These are phyloP conservation scores for Dolichallabes microphthalmus DNA, from an alignment of 2,113 vertebrate species.

Conservation along the genomic window DNA sequence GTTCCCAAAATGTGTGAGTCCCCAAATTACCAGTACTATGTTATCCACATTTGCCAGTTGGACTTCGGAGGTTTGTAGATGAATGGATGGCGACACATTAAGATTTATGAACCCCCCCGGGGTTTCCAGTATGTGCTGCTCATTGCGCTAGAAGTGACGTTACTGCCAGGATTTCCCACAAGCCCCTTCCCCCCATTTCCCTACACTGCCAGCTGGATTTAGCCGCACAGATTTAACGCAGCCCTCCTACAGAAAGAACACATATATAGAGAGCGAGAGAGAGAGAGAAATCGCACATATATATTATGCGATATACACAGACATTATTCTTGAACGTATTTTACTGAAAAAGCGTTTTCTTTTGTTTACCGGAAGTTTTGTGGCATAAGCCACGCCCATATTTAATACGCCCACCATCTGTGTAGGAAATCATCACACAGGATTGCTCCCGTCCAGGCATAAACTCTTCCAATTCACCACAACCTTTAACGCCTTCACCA, in stretches of 20 bases:
- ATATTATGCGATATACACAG: no score
- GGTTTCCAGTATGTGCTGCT: no score
- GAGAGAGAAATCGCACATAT: no score
- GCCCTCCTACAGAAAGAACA: not conserved
- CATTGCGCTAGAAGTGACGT: not conserved
- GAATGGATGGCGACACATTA: no score
- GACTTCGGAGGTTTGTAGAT: no score
- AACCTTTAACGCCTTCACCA: not conserved
- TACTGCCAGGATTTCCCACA: constrained; percentile 3
- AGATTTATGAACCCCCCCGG: no score
- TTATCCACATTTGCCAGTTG: no score
- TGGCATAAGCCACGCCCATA: not conserved
- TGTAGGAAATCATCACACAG: not conserved
- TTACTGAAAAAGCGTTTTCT: no score
- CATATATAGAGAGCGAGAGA: not conserved
- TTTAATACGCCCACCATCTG: no score
- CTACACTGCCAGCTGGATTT: not conserved
- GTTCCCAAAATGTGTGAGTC: no score
- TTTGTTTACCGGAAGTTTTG: not conserved
- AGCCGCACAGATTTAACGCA: not conserved
- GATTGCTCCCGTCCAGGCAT: not conserved
- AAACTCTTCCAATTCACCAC: not conserved
- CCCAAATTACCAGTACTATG: no score
- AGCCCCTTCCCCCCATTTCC: not conserved
- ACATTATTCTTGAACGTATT: no score